phyloP scores from a whole-genome alignment of 2,888 invertebrate species.

The Nomada goodeniana region DNA sequence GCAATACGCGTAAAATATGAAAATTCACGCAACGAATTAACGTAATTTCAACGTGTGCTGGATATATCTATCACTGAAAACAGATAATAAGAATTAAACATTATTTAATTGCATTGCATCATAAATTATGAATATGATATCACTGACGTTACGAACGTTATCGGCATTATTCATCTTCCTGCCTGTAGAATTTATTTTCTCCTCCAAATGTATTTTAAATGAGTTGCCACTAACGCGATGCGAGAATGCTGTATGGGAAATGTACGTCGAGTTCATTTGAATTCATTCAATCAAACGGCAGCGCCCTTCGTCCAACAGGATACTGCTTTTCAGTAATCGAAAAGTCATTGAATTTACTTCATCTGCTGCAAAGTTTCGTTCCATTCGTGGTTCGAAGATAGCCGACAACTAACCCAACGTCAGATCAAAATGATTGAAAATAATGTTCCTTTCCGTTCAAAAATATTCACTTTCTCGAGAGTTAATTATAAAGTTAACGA shows the following conservation, averaged over 20 bases:
- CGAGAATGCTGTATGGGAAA: neutral
- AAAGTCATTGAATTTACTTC: constrained; percentile 7
- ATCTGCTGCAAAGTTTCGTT: neutral
- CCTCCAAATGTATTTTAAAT: constrained; percentile 8
- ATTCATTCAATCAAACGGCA: constrained; percentile 1
- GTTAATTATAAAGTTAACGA: too few species aligned
- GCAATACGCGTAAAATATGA: too few species aligned
- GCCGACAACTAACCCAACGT: too few species aligned
- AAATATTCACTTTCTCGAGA: too few species aligned
- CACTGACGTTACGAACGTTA: neutral
- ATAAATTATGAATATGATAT: neutral
- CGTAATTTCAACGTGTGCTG: too few species aligned
- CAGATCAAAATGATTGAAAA: neutral
- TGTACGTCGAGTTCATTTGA: neutral
- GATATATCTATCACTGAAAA: neutral
- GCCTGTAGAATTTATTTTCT: neutral
- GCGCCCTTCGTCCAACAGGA: too few species aligned
- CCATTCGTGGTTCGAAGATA: neutral
- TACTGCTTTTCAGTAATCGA: neutral
- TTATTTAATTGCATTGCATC: neutral
- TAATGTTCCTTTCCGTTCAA: neutral
- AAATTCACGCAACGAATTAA: too few species aligned
- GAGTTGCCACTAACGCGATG: constrained; percentile 6
- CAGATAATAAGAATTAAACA: neutral
- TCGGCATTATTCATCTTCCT: neutral